Evolutionary conservation across 2,113 vertebrate species (phyloP).

Genomic region (Xiphophorus hellerii): DNA sequence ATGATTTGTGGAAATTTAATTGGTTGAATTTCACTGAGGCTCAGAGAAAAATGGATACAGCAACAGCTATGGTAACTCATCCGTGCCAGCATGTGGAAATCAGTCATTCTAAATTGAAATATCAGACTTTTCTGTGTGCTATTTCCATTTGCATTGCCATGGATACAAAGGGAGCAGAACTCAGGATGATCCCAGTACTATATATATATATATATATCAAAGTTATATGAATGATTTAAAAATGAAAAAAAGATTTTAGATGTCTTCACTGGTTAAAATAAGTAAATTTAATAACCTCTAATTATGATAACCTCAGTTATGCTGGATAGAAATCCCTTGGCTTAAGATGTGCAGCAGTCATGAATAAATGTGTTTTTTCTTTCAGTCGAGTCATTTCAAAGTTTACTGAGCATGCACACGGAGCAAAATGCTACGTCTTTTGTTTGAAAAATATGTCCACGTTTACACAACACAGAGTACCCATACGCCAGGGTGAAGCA

Average conservation of each 20-base stretch:
- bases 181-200: no score
- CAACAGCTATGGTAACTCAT: no score
- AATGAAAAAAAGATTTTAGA: constrained; percentile 18
- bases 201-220: no score
- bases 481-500: constrained; percentile 90
- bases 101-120: constrained; percentile 1
- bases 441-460: constrained; percentile 90
- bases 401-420: constrained; percentile 25
- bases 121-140: background rate
- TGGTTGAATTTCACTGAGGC: no score
- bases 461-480: constrained; percentile 92
- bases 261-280: constrained; percentile 31
- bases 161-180: no score
- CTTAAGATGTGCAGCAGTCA: constrained; percentile 76
- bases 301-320: constrained; percentile 35
- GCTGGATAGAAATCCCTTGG: constrained; percentile 61
- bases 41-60: no score
- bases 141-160: background rate
- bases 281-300: constrained; percentile 45
- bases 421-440: constrained; percentile 79
- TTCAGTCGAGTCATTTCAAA: constrained; percentile 51
- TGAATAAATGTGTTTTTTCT: constrained; percentile 79
- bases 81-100: background rate
- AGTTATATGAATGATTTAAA: constrained; percentile 13
- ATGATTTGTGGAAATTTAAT: no score